Evolutionary conservation across 2,797 vertebrate species (phyloP).

Genomic region (Rhyacichthys aspro): DNA sequence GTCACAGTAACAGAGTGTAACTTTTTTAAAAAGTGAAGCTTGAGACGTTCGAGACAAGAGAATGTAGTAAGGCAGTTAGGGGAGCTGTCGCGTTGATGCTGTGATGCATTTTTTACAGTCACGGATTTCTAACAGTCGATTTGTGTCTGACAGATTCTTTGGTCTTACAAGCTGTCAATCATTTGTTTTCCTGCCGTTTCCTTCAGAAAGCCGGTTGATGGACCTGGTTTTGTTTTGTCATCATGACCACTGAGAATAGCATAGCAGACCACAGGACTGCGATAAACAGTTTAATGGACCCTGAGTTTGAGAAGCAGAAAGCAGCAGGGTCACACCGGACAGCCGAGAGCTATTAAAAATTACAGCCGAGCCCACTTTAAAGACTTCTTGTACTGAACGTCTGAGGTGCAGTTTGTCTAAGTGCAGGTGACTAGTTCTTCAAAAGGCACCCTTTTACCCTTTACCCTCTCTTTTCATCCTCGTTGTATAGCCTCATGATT

Average conservation of each 20-base stretch:
- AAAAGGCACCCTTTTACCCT: background rate
- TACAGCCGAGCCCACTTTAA: too few species aligned
- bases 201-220: background rate
- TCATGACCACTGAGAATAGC: too few species aligned
- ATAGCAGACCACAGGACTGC: too few species aligned
- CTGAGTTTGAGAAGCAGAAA: too few species aligned
- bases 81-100: background rate
- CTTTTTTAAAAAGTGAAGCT: background rate
- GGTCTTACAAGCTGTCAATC: background rate
- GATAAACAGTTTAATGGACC: too few species aligned
- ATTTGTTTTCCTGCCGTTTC: background rate
- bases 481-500: conserved; percentile 10
- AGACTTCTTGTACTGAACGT: too few species aligned
- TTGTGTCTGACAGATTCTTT: background rate
- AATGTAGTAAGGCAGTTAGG: background rate
- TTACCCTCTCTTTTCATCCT: background rate
- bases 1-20: background rate
- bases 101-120: background rate
- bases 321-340: too few species aligned
- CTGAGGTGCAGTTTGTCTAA: too few species aligned
- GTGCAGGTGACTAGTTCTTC: too few species aligned
- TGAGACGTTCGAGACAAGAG: background rate
- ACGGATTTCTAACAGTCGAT: background rate
- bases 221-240: background rate
- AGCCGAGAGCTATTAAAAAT: too few species aligned